Evolutionary conservation across 2,797 vertebrate species (phyloP).

Genomic region (Helostoma temminkii): DNA sequence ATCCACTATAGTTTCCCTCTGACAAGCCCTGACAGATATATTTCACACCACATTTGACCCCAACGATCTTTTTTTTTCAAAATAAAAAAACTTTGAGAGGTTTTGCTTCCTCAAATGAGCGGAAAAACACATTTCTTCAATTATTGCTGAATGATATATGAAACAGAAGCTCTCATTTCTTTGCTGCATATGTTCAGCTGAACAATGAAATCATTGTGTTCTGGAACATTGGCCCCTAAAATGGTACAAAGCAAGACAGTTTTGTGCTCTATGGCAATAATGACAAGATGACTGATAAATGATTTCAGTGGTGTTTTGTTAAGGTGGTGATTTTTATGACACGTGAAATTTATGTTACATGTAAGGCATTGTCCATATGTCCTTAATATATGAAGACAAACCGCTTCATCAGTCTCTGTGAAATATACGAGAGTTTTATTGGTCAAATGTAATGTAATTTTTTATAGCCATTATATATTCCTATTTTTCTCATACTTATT

Average conservation of each 20-base stretch:
- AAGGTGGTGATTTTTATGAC: conserved; percentile 59
- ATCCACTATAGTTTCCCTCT: conserved; percentile 41
- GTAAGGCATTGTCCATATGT: conserved; percentile 27
- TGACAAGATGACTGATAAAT: conserved; percentile 54
- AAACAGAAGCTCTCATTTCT: conserved; percentile 76
- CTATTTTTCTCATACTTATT: too few species aligned
- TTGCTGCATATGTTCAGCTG: conserved; percentile 58
- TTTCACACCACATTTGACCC: conserved; percentile 64
- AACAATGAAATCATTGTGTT: conserved; percentile 79
- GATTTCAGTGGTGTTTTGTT: conserved; percentile 52
- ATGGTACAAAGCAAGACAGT: conserved; percentile 46
- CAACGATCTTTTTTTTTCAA: conserved; percentile 32
- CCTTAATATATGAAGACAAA: conserved; percentile 23
- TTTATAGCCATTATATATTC: too few species aligned
- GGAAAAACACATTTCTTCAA: conserved; percentile 75
- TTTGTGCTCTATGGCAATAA: conserved; percentile 44
- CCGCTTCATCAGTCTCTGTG: conserved; percentile 32
- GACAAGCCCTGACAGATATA: conserved; percentile 60
- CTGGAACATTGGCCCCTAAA: conserved; percentile 34
- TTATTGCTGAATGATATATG: conserved; percentile 70
- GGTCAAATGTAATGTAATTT: too few species aligned
- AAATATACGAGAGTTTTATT: too few species aligned
- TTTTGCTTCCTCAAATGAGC: conserved; percentile 48
- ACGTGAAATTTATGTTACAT: conserved; percentile 30
- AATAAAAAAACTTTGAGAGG: conserved; percentile 55